phyloP scores from a whole-genome alignment of 1,140 invertebrate species.

The Mycetomoellerius zeteki region DNA sequence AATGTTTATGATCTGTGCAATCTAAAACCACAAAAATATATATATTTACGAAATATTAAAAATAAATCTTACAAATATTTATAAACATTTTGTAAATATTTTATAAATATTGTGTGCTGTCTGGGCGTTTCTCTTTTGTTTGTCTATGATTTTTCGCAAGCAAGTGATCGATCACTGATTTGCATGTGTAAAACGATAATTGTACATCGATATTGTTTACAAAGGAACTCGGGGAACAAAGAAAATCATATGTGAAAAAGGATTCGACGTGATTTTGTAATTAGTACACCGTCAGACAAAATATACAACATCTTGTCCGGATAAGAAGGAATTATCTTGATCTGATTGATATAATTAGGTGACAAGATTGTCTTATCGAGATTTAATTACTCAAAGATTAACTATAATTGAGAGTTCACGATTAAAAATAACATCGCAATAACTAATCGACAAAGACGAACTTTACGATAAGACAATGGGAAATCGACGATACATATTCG shows the following conservation, averaged over 20 bases:
- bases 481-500: background rate
- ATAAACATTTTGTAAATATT: too few species aligned
- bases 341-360: conserved; percentile 14
- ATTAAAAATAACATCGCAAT: background rate
- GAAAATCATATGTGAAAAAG: background rate
- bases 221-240: background rate
- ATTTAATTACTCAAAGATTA: conserved; percentile 9
- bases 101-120: too few species aligned
- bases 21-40: too few species aligned
- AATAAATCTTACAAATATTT: too few species aligned
- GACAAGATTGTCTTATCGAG: background rate
- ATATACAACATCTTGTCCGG: background rate
- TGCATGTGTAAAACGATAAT: background rate
- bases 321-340: background rate
- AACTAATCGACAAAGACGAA: conserved; percentile 5
- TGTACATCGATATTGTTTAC: background rate
- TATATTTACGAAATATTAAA: too few species aligned
- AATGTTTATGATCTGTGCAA: too few species aligned
- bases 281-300: background rate
- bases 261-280: background rate
- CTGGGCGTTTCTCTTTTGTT: background rate
- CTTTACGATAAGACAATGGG: background rate
- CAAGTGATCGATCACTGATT: background rate
- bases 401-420: background rate
- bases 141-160: background rate